Conservation (phyloP, 2,888 invertebrate genomes). For the Crematogaster levior region DNA sequence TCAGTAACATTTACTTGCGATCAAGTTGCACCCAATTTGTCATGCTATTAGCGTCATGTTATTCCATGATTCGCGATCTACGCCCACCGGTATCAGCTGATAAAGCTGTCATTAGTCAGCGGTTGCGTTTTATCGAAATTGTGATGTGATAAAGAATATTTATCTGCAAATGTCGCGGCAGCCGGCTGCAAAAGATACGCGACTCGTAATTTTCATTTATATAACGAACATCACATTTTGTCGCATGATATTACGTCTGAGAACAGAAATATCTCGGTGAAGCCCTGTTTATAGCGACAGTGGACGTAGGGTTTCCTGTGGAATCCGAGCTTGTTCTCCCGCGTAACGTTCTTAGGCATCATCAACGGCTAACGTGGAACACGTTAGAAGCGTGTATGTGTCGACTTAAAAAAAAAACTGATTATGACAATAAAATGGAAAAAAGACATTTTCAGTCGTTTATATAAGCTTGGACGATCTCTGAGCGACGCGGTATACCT, state of each 20-base stretch:
- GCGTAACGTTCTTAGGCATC: conserved; percentile 1
- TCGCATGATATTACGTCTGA: conserved; percentile 25
- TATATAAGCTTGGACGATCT: background rate
- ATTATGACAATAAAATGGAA: background rate
- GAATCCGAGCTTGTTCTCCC: conserved; percentile 30
- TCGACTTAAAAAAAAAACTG: background rate
- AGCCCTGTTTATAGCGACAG: conserved; percentile 74
- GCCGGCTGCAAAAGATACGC: background rate
- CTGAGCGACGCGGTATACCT: background rate
- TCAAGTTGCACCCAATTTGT: conserved; percentile 8
- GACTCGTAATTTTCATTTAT: conserved; percentile 43
- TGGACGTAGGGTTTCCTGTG: conserved; percentile 75
- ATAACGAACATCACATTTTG: conserved; percentile 23
- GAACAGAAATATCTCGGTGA: conserved; percentile 78
- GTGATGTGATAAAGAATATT: conserved; percentile 33
- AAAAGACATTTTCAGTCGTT: background rate
- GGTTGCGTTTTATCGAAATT: conserved; percentile 20
- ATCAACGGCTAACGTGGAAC: background rate
- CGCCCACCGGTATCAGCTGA: conserved; percentile 57
- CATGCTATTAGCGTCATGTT: background rate
- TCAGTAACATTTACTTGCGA: background rate
- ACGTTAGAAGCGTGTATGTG: background rate
- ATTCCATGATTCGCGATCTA: conserved; percentile 45
- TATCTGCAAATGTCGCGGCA: conserved; percentile 1
- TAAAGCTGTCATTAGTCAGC: conserved; percentile 12